Evolutionary conservation across 1,140 invertebrate species (phyloP), one percentile per base, ranked within the genome.

Genomic region (Antheraea pernyi): DNA sequence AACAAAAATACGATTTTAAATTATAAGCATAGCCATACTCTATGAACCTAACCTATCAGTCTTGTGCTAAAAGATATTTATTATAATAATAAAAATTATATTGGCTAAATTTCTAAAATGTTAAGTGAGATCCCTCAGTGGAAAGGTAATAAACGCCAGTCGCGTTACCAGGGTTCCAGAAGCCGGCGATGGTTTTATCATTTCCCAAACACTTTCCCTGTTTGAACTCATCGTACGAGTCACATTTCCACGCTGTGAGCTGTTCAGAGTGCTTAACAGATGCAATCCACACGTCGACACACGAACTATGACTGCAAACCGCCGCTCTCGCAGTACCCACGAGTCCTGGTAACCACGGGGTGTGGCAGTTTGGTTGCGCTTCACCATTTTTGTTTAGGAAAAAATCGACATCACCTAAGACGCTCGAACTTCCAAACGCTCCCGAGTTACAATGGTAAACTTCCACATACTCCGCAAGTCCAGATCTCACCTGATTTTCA

Each of bases 371-470:
- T 16, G 94, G 93, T 65, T 93, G 93, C 6, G 82, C 77, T 4
- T 80, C 65, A 0, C 60, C 22, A 30, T 30, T 30, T 30, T 30
- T 30, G 22, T 30, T 30, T 30, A 30, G 22, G 22, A 30, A 30
- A 30, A 30, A 30, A 30, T 30, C 22, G 22, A 30, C 22, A 30
- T 30, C 22, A 30, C 22, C 22, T 30, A 87, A 77, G 48, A 89
- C 80, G 66, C 91, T 88, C 1, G 84, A 85, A 63, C 96, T 95
- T 0, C 96, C 96, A 79, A 96, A 95, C 37, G 94, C 94, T 11
- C 95, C 95, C 46, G 95, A 94, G 73, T 96, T 96, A 3, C 96
- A 97, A 81, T 97, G 96, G 79, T 97, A 96, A 7, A 95, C 94
- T 82, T 97, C 96, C 0, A 95, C 94, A 61, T 95, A 95, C 19